Percentiles rank a stretch among this genome's conserved stretches.
Conservation (phyloP, 2,888 invertebrate species). For the Amphipyra tragopoginis region DNA sequence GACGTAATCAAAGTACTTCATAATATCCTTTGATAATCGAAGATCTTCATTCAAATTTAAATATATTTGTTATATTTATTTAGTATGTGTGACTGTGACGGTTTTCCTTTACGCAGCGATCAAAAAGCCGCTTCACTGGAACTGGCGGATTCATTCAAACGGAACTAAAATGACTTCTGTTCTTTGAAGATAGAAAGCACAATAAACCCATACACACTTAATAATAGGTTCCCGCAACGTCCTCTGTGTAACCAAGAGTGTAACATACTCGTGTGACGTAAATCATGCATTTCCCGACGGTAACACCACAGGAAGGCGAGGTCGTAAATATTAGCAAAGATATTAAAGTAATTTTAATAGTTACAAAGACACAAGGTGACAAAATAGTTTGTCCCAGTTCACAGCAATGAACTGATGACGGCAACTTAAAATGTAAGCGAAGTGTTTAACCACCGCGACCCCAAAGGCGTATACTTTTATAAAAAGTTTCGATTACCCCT, state of each 20-base stretch:
- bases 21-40: too few species aligned
- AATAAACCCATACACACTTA: slow-evolving; percentile 36
- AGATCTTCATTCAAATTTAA: too few species aligned
- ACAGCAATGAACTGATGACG: slow-evolving; percentile 53
- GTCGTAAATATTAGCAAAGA: slow-evolving; percentile 65
- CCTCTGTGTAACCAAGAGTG: slow-evolving; percentile 23
- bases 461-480: slow-evolving; percentile 27
- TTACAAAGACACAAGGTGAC: slow-evolving; percentile 60
- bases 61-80: not conserved
- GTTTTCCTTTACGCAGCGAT: slow-evolving; percentile 15
- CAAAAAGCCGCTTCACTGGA: slow-evolving; percentile 26
- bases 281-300: slow-evolving; percentile 60
- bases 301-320: slow-evolving; percentile 62
- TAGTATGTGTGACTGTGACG: not conserved
- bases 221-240: slow-evolving; percentile 19
- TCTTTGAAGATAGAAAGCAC: slow-evolving; percentile 35
- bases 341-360: slow-evolving; percentile 54
- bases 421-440: slow-evolving; percentile 41
- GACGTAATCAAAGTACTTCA: too few species aligned
- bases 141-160: slow-evolving; percentile 14
- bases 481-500: slow-evolving; percentile 38
- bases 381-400: slow-evolving; percentile 56
- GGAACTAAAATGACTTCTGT: slow-evolving; percentile 17
- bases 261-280: slow-evolving; percentile 36
- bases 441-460: slow-evolving; percentile 29